These are phyloP conservation scores for Benthosema pterotum DNA, from an alignment of 2,797 vertebrate genomes.

Conservation along the genomic window DNA sequence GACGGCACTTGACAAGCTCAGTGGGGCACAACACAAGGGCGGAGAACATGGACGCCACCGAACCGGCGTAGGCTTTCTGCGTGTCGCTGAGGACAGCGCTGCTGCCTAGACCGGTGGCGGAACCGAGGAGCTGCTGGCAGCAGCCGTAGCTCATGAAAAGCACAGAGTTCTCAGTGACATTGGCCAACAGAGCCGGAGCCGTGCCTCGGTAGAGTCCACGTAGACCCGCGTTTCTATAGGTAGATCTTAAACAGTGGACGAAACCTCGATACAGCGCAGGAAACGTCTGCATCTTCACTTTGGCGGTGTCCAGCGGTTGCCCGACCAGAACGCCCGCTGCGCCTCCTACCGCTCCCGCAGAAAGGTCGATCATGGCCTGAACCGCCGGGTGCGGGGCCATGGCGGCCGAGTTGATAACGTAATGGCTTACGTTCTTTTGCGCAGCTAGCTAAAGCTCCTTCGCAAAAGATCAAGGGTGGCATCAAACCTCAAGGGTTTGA, in stretches of 20 bases:
- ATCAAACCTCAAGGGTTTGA: no score
- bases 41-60: slow-evolving; percentile 93
- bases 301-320: slow-evolving; percentile 86
- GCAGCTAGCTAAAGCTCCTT: no score
- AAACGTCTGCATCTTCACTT: slow-evolving; percentile 99
- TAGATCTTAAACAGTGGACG: slow-evolving; percentile 87
- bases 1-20: slow-evolving; percentile 95
- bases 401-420: no score
- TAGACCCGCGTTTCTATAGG: slow-evolving; percentile 89
- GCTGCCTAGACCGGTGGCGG: slow-evolving; percentile 75
- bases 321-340: no score
- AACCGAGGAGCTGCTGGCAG: slow-evolving; percentile 92
- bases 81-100: slow-evolving; percentile 89
- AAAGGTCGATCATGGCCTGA: no score
- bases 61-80: slow-evolving; percentile 93
- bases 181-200: slow-evolving; percentile 91
- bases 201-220: slow-evolving; percentile 95
- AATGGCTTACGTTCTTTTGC: no score
- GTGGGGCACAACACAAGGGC: slow-evolving; percentile 94
- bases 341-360: no score
- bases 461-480: no score
- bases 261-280: slow-evolving; percentile 88
- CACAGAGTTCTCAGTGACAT: slow-evolving; percentile 94
- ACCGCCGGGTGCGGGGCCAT: no score
- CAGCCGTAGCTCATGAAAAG: slow-evolving; percentile 99